Percentiles rank a stretch among this genome's conserved stretches.
phyloP scores from a whole-genome alignment of 2,888 invertebrate species.

The Antheraea yamamai region DNA sequence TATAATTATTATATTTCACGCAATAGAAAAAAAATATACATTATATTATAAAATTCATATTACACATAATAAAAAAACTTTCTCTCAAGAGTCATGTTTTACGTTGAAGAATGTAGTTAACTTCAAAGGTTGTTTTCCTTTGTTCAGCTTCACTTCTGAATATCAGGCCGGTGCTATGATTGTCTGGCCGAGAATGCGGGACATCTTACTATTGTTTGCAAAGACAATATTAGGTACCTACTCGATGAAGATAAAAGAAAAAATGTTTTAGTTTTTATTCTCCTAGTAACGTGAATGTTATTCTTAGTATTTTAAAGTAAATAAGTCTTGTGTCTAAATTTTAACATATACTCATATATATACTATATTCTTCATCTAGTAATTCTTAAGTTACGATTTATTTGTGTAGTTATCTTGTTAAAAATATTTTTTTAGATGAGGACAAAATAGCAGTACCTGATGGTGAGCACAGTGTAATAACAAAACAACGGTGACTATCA shows the following conservation, averaged over 20 bases:
- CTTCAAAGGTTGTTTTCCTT: slow-evolving; percentile 5
- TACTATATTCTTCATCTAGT: too few relatives aligned
- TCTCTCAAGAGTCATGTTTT: neutral
- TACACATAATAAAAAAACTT: neutral
- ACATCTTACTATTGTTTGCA: slow-evolving; percentile 1
- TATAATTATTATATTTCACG: neutral
- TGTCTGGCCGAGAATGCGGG: slow-evolving; percentile 13
- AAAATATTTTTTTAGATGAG: too few relatives aligned
- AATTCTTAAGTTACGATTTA: neutral
- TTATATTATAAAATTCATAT: neutral
- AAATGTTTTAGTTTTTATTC: neutral
- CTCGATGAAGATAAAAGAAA: neutral
- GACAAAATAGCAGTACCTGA: too few relatives aligned
- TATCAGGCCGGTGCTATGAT: slow-evolving; percentile 3
- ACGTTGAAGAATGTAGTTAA: neutral
- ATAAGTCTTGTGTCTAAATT: neutral
- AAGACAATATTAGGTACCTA: slow-evolving; percentile 4
- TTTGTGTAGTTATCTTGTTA: too few relatives aligned
- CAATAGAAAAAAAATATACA: neutral
- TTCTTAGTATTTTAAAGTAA: neutral
- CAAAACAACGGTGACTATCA: too few relatives aligned
- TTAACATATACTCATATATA: too few relatives aligned
- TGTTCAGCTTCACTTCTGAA: slow-evolving; percentile 12
- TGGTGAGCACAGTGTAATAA: too few relatives aligned
- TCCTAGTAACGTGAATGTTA: neutral